Conservation (phyloP, 2,113 vertebrate genomes). For the Saiga tatarica region DNA sequence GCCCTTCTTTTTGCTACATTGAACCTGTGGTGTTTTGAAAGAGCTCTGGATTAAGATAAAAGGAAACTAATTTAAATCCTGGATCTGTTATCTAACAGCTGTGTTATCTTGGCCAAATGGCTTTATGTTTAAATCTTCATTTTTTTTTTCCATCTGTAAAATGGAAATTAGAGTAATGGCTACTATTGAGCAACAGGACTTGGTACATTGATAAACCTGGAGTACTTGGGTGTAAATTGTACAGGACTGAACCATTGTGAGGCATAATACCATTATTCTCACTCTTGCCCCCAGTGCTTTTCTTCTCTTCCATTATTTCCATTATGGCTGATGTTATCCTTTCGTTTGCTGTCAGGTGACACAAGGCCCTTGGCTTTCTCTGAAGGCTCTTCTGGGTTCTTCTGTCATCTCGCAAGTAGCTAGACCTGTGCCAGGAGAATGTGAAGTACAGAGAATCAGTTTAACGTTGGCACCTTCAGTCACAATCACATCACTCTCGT, state of each 20-base stretch:
- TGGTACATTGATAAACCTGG: neutral
- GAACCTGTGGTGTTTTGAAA: neutral
- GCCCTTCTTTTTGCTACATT: neutral
- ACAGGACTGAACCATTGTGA: neutral
- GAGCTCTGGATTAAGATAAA: neutral
- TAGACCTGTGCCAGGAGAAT: conserved; percentile 9
- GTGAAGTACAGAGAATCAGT: neutral
- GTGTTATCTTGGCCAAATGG: neutral
- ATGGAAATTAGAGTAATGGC: neutral
- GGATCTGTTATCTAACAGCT: neutral
- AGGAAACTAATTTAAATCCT: neutral
- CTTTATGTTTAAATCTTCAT: neutral
- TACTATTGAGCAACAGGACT: neutral
- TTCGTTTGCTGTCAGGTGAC: neutral
- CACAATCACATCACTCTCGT: neutral
- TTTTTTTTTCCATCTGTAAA: neutral
- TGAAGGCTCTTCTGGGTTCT: neutral
- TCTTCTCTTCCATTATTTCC: neutral
- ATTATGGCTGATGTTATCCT: neutral
- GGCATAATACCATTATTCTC: neutral
- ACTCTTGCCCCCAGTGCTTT: neutral
- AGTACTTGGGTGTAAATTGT: neutral
- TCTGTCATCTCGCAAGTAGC: neutral
- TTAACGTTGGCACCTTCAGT: neutral
- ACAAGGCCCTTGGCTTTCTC: neutral